A percentile compares a stretch with the other conserved stretches of the same genome.
Evolutionary conservation across 2,113 vertebrate genomes (phyloP).

Genomic region (Setophaga kirtlandii): DNA sequence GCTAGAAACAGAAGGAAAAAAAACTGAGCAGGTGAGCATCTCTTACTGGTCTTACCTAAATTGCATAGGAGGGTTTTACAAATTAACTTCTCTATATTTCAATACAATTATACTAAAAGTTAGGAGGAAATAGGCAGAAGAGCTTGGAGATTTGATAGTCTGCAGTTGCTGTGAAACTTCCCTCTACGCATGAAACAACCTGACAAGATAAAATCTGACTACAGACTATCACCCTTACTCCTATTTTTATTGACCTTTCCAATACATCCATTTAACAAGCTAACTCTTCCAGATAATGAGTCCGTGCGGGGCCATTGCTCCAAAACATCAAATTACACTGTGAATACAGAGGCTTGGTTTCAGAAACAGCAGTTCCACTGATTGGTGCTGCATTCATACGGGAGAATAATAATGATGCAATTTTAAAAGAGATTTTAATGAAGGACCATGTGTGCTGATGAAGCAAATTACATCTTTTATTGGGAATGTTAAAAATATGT

Average conservation of each 20-base stretch:
- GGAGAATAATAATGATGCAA: not conserved
- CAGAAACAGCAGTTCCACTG: not conserved
- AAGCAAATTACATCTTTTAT: not conserved
- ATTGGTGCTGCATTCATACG: not conserved
- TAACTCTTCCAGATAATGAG: not conserved
- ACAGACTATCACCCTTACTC: not conserved
- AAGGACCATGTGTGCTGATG: not conserved
- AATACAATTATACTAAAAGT: not conserved
- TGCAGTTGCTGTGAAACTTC: not conserved
- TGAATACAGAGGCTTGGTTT: not conserved
- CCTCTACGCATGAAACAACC: not conserved
- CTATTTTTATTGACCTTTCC: not conserved
- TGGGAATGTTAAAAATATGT: not conserved
- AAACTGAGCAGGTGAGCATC: not conserved
- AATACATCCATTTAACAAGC: not conserved
- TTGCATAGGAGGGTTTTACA: not conserved
- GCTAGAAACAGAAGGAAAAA: slow-evolving; percentile 29
- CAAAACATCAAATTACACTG: not conserved
- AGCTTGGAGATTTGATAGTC: not conserved
- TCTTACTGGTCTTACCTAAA: not conserved
- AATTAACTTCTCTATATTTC: not conserved
- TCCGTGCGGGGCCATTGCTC: not conserved
- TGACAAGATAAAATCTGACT: not conserved
- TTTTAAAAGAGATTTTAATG: not conserved
- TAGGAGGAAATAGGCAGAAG: not conserved